These are phyloP conservation scores for Paracanthobrama guichenoti DNA, from an alignment of 2,113 vertebrate genomes.

Conservation along the genomic window DNA sequence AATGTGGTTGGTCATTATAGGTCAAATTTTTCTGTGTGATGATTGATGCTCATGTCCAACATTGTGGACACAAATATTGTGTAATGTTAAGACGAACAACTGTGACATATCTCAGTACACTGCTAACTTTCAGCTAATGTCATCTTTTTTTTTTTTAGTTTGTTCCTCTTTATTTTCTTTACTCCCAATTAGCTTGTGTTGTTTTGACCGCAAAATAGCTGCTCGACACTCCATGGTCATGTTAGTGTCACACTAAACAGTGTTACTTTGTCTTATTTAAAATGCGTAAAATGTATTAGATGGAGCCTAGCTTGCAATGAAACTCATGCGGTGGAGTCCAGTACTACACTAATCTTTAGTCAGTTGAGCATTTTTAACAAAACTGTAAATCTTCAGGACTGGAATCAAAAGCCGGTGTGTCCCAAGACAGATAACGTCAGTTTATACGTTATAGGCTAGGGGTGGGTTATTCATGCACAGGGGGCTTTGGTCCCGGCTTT, in stretches of 20 bases:
- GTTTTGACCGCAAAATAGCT: slow-evolving; percentile 13
- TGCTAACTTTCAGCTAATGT: neutral
- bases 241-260: slow-evolving; percentile 37
- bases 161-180: neutral
- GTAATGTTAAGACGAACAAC: slow-evolving; percentile 3
- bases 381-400: neutral
- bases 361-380: neutral
- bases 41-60: neutral
- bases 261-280: slow-evolving; percentile 42
- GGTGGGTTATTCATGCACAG: neutral
- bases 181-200: slow-evolving; percentile 18
- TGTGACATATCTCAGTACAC: slow-evolving; percentile 27
- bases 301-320: neutral
- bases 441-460: neutral
- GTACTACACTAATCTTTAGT: slow-evolving; percentile 3
- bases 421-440: neutral
- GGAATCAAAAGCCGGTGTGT: neutral
- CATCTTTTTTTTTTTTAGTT: neutral
- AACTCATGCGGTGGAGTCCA: neutral
- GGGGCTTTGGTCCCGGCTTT: neutral
- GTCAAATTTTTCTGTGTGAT: neutral
- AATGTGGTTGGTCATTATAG: neutral
- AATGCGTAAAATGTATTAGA: neutral
- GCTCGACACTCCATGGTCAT: neutral
- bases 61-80: neutral